Base-by-base conservation (phyloP, 2,797 vertebrate species). In the Lepilemur ruficaudatus region DNA sequence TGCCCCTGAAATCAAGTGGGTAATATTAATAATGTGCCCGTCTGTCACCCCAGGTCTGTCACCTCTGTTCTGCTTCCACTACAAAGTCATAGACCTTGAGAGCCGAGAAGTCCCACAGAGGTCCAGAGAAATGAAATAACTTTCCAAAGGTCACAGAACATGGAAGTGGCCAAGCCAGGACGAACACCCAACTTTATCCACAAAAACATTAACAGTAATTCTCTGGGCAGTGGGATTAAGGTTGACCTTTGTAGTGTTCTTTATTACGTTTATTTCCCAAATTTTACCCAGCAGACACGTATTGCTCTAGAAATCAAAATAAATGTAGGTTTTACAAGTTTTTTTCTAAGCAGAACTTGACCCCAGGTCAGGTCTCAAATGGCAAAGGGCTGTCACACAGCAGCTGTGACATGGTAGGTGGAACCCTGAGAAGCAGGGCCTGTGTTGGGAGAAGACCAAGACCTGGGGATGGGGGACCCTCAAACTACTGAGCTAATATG, bases 261-360 rank as follows among this genome's bases (percentile, higher is more conserved):
- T 83, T 70, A 38, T 30, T 67, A 59, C 28, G 89, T 85, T 38
- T 93, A 50, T 52, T 85, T 87, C 76, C 57, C 14, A 87, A 80
- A 63, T 78, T 82, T 59, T 75, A 91, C 2, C 4, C 14, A 79
- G 43, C 28, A 65, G 61, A 85, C 4, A 38, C 38, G 46, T 11
- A 89, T 52, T 91, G 70, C 79, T 91, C 89, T 57, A 79, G 61
- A 89, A 96, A 85, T 38, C 38, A 89, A 94, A 94, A 91, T 52
- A 72, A 94, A 46, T 23, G 1, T 7, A 41, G 22, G 52, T 55
- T 75, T 89, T 88, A 79, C 75, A 73, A 32, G 48, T 6, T 81
- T 23, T 57, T 85, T 85, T 76, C 46, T 59, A 94, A 92, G 85
- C 38, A 83, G 61, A 83, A 92, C 22, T 67, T 73, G 55, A 32